Evolutionary conservation across 2,113 vertebrate species (phyloP).

Genomic region (Labeo rohita): DNA sequence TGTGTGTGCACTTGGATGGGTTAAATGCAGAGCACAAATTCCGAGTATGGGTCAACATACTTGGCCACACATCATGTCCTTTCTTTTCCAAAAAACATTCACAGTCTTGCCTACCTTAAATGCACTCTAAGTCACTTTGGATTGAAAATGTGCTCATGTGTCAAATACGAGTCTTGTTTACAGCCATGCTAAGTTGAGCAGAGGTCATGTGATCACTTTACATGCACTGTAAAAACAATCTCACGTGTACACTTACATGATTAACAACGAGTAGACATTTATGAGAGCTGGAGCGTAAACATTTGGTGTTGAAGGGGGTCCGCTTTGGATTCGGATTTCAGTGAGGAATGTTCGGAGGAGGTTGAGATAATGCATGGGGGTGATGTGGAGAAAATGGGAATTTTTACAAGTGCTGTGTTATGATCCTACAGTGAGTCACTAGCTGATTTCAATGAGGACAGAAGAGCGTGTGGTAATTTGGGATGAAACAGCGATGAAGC

Average conservation of each 20-base stretch:
- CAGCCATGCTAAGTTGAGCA: neutral
- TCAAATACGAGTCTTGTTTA: neutral
- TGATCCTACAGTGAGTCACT: constrained; percentile 30
- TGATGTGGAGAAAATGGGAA: constrained; percentile 6
- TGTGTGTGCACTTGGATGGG: too few species aligned
- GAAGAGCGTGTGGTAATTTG: constrained; percentile 16
- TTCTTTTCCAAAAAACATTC: too few species aligned
- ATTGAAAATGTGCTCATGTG: neutral
- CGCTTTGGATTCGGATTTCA: constrained; percentile 9
- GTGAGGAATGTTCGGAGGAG: neutral
- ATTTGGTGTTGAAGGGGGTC: neutral
- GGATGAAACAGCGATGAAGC: constrained; percentile 16
- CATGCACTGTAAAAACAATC: constrained; percentile 2
- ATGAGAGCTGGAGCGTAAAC: constrained; percentile 4
- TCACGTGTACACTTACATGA: neutral
- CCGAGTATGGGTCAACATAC: too few species aligned
- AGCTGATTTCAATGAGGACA: constrained; percentile 15
- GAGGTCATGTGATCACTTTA: constrained; percentile 2
- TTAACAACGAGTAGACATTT: constrained; percentile 15
- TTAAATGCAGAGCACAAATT: too few species aligned
- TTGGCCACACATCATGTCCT: too few species aligned
- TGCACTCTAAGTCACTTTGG: neutral
- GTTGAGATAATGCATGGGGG: constrained; percentile 1
- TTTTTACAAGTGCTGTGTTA: neutral
- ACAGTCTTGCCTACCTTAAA: neutral